A percentile compares a stretch with the other conserved stretches of the same genome.
Evolutionary conservation across 1,140 invertebrate species (phyloP).

Genomic region (Himalopsyche phryganea): DNA sequence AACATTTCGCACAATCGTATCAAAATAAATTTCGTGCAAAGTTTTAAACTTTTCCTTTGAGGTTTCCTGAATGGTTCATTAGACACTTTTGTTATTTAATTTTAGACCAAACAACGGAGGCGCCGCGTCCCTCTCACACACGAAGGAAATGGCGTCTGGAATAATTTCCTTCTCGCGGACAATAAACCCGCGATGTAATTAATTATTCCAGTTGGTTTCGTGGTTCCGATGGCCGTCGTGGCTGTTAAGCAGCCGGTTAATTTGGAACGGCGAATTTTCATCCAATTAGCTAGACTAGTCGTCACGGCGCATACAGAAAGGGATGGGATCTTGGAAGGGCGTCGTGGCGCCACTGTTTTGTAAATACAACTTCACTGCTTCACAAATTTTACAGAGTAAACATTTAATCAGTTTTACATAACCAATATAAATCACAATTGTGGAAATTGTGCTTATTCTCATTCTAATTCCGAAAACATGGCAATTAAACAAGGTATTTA

Average conservation of each 20-base stretch:
- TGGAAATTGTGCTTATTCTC: too few species aligned
- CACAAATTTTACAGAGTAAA: too few species aligned
- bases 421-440: too few species aligned
- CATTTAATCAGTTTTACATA: too few species aligned
- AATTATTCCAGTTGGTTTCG: slow-evolving; percentile 21
- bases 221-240: too few species aligned
- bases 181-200: slow-evolving; percentile 17
- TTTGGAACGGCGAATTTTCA: slow-evolving; percentile 8
- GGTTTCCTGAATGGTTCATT: slow-evolving; percentile 5
- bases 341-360: too few species aligned
- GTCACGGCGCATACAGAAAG: slow-evolving; percentile 8
- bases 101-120: not conserved
- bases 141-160: not conserved
- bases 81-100: slow-evolving; percentile 10
- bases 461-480: too few species aligned
- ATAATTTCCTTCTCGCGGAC: not conserved
- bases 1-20: too few species aligned
- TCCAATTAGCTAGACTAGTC: slow-evolving; percentile 3
- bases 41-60: too few species aligned
- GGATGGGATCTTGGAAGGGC: not conserved
- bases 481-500: too few species aligned
- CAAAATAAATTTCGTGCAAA: too few species aligned
- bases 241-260: not conserved
- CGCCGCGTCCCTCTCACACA: not conserved
- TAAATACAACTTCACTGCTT: too few species aligned